Evolutionary conservation across 2,888 invertebrate genomes (phyloP), one percentile per base, ranked within the genome.

Genomic region (Andrena trimmerana): DNA sequence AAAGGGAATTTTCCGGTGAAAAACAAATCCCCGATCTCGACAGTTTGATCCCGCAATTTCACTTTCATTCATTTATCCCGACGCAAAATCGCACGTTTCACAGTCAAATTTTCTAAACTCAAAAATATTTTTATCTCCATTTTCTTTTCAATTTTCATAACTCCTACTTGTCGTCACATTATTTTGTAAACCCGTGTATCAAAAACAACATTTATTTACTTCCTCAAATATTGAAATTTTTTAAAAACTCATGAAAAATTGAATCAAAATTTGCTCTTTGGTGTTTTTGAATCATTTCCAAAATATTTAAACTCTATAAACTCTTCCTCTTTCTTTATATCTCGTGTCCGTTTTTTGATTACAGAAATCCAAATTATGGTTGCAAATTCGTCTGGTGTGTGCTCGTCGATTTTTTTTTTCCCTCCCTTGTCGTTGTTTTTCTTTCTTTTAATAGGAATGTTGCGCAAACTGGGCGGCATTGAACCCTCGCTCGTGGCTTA

Each of bases 401-500:
- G 10, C 66, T 16, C 36, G 33, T 68, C 48, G 52, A n/a, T n/a
- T n/a, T n/a, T 52, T 60, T 16, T 59, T 59, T 36, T 4, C 20
- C 0, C 7, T n/a, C 27, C 8, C 8, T 6, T 29, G 0, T 31
- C 42, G 65, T 52, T 73, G 72, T 73, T 59, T 52, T 63, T 27
- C 10, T 57, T 68, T 74, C 52, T 65, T 63, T 74, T 65, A 69
- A 75, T 54, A 50, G 67, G 59, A 79, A 60, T 68, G 67, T 74
- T 69, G 70, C 36, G 24, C 50, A 70, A 66, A 52, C 59, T 52
- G 10, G 1, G 20, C 33, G 48, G 57, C 65, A 57, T 73, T 65
- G 65, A 73, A 48, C 68, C 63, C 72, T 70, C 48, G 57, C 29
- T n/a, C 76, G 69, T 67, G 78, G 78, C 85, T 87, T 87, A 83